A percentile compares a stretch with the other conserved stretches of the same genome.
phyloP scores from a whole-genome alignment of 2,888 invertebrate species.

The Eupsilia transversa region DNA sequence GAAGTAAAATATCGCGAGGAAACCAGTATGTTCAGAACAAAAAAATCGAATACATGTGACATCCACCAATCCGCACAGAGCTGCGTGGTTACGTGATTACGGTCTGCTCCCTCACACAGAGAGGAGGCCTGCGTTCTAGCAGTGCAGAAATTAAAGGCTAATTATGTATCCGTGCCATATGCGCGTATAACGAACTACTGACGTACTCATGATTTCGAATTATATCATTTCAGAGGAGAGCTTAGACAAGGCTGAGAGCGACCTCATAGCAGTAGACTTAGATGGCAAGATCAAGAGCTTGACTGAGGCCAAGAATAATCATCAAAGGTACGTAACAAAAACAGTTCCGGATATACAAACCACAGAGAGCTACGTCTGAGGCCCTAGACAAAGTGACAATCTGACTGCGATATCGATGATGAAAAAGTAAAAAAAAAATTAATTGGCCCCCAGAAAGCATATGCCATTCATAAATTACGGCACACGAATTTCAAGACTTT shows the following conservation, averaged over 20 bases:
- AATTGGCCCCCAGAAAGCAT: neutral
- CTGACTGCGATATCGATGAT: neutral
- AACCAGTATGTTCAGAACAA: neutral
- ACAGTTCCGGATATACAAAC: neutral
- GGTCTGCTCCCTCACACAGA: neutral
- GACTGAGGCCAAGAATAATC: constrained; percentile 92
- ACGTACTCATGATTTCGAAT: constrained; percentile 1
- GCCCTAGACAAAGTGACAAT: neutral
- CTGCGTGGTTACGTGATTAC: neutral
- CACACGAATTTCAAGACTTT: neutral
- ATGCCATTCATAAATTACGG: neutral
- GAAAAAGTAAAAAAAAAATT: neutral
- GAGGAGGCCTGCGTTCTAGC: neutral
- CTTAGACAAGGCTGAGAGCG: constrained; percentile 93
- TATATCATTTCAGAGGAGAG: constrained; percentile 90
- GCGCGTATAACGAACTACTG: neutral
- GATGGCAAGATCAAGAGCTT: constrained; percentile 94
- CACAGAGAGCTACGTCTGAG: neutral
- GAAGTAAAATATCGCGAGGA: too few relatives aligned
- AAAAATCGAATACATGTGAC: neutral
- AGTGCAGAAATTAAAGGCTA: neutral
- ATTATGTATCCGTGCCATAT: neutral
- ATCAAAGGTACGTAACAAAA: constrained; percentile 81
- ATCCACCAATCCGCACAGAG: too few relatives aligned
- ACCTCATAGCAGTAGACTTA: constrained; percentile 93